Evolutionary conservation across 2,888 invertebrate species (phyloP), one percentile per base, ranked within the genome.

Genomic region (Rapana venosa): DNA sequence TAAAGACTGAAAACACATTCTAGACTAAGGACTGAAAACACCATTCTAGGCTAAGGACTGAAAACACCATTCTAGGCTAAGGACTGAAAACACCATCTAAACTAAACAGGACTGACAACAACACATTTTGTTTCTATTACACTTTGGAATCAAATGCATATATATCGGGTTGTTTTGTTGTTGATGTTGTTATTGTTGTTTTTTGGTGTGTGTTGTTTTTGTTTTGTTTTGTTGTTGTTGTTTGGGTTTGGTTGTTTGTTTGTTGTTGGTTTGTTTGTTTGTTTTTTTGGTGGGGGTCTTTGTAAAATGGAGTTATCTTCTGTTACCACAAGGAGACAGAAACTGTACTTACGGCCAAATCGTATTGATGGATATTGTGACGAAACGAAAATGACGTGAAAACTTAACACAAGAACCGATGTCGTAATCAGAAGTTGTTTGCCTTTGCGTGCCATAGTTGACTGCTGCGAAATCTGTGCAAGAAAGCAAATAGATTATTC

Each of bases 381-480:
- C 35, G 79, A 79, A 79, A 79, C 79, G 15, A 79, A 79, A 79
- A 79, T 35, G 79, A 79, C 79, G 79, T 79, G 79, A 2, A 79
- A 32, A 5, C 17, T 35, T 35, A 79, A 22, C 35, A 79, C n/a
- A 1, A 79, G 79, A 35, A 79, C 13, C 32, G 35, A 79, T 79
- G 79, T 32, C 79, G 79, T 79, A 35, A 79, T 35, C 35, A 17
- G 11, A 79, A 79, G 32, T 0, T 35, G 79, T 79, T 32, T 26
- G 30, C 79, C 17, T 79, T 35, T 79, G 6, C 4, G 32, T 32
- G 32, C 35, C 79, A 79, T 79, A 17, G n/a, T 32, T 35, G 1
- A 17, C 22, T 15, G 17, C 15, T 17, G 35, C 11, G 13, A 11
- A 11, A 35, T 32, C 32, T 35, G 35, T 15, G 35, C 8, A 22